Evolutionary conservation across 1,140 invertebrate genomes (phyloP).

Genomic region (Meloidogyne exigua): DNA sequence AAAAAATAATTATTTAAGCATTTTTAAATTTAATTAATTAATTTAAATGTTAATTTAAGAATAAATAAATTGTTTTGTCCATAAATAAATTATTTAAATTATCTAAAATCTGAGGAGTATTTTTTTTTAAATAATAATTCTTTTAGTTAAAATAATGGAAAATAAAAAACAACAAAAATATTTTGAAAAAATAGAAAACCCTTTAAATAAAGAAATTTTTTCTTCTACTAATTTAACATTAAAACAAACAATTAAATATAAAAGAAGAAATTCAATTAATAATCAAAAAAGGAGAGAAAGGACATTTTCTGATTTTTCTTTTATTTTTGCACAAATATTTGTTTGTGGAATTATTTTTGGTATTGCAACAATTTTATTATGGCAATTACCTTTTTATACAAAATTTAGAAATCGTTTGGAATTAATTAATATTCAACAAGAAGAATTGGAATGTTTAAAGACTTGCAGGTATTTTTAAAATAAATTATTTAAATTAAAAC

Average conservation of each 20-base stretch:
- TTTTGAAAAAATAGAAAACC: background rate
- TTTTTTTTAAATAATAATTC: no score
- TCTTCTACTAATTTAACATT: background rate
- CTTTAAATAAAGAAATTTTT: background rate
- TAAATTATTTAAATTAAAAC: no score
- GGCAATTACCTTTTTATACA: conserved; percentile 16
- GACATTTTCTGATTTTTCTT: background rate
- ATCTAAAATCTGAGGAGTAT: no score
- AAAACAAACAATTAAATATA: background rate
- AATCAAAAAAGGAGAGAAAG: conserved; percentile 8
- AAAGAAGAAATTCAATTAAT: background rate
- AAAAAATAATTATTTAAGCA: no score
- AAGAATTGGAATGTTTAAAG: conserved; percentile 18
- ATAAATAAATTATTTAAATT: no score
- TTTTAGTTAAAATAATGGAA: background rate
- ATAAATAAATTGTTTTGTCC: no score
- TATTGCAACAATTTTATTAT: conserved; percentile 3
- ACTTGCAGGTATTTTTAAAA: conserved; percentile 14
- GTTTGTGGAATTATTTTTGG: conserved; percentile 14
- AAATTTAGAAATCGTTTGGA: conserved; percentile 10
- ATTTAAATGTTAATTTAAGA: no score
- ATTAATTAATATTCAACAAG: background rate
- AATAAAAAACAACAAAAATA: background rate
- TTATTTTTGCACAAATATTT: conserved; percentile 19
- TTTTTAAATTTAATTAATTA: no score